A percentile compares a stretch with the other conserved stretches of the same genome.
Conservation (phyloP, 1,140 invertebrate species). For the Neodiprion lecontei region DNA sequence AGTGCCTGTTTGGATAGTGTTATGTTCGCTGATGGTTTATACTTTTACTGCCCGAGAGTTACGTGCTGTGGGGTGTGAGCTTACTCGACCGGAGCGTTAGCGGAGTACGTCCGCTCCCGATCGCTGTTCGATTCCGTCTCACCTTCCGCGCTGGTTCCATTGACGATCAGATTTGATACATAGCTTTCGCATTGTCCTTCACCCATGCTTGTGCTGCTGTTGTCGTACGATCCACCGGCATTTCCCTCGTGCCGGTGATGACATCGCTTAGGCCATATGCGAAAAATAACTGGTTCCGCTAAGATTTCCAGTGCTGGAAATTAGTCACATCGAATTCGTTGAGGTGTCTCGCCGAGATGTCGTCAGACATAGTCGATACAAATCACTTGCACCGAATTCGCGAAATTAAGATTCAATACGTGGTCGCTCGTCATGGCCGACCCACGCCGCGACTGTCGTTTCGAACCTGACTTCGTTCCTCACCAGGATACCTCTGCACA, state of each 20-base stretch:
- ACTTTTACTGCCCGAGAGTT: no score
- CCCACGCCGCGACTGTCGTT: background rate
- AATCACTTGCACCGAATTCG: background rate
- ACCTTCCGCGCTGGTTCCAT: slow-evolving; percentile 12
- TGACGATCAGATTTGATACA: slow-evolving; percentile 10
- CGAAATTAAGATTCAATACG: background rate
- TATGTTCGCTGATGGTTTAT: no score
- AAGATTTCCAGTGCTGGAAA: slow-evolving; percentile 16
- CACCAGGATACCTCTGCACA: background rate
- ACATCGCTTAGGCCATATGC: background rate
- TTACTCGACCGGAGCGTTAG: no score
- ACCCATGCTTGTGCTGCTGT: slow-evolving; percentile 8
- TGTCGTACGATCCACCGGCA: background rate
- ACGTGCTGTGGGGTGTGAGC: no score
- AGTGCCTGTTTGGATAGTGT: no score
- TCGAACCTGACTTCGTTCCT: background rate
- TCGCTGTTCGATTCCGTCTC: background rate
- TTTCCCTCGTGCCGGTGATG: background rate
- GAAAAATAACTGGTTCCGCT: background rate
- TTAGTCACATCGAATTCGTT: slow-evolving; percentile 16
- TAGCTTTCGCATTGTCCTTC: slow-evolving; percentile 16
- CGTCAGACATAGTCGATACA: background rate
- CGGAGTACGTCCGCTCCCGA: no score
- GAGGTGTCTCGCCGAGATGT: slow-evolving; percentile 10
- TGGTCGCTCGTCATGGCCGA: background rate